These are phyloP conservation scores for Nesometra sesokonis DNA, from an alignment of 35 echinoderm and acorn worm species.

Conservation along the genomic window DNA sequence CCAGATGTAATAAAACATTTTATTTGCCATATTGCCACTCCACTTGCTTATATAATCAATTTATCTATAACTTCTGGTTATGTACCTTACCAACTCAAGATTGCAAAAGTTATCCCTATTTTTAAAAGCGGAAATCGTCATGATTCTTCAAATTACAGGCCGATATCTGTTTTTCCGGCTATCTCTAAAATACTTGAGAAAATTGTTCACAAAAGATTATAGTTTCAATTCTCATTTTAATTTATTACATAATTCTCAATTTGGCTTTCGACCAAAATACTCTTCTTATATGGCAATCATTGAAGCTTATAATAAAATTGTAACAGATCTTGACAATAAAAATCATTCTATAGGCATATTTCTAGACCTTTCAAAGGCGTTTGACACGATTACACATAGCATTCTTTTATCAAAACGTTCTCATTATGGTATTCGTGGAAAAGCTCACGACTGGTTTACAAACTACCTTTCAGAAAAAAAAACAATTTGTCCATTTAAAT, in stretches of 20 bases:
- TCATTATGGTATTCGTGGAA: conserved; percentile 14
- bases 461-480: conserved; percentile 31
- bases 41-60: conserved; percentile 44
- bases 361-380: conserved; percentile 46
- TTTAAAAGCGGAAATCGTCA: conserved; percentile 18
- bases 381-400: conserved; percentile 33
- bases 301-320: conserved; percentile 13
- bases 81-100: conserved; percentile 34
- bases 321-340: neutral
- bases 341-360: conserved; percentile 17
- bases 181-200: conserved; percentile 42
- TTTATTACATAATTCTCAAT: conserved; percentile 20
- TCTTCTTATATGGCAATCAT: conserved; percentile 20
- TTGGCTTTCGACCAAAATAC: conserved; percentile 10
- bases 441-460: conserved; percentile 3
- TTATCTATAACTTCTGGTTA: conserved; percentile 15
- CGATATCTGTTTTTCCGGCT: conserved; percentile 35
- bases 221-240: conserved; percentile 14
- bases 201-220: conserved; percentile 12
- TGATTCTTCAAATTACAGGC: conserved; percentile 27
- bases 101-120: conserved; percentile 35
- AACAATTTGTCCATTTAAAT: conserved; percentile 33
- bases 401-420: conserved; percentile 22
- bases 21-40: neutral
- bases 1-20: no score